These are phyloP conservation scores for Coluber constrictor DNA, from an alignment of 2,797 vertebrate species.

Conservation along the genomic window DNA sequence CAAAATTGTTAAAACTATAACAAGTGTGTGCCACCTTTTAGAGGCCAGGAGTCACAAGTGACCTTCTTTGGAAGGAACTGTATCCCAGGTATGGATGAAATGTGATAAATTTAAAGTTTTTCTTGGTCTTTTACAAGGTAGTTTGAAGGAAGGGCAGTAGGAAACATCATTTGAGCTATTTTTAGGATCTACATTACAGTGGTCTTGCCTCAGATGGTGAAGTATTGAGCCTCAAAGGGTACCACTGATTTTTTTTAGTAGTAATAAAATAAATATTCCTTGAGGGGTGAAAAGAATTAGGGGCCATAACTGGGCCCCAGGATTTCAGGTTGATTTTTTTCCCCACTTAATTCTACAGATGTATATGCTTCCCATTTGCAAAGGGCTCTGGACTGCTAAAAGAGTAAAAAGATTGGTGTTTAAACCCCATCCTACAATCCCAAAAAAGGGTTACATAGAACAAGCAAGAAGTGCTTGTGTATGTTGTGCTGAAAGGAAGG, in stretches of 20 bases:
- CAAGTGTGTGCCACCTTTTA: background rate
- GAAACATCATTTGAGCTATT: background rate
- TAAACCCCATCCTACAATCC: background rate
- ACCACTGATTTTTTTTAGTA: background rate
- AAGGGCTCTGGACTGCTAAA: background rate
- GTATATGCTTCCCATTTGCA: background rate
- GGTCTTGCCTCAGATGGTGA: background rate
- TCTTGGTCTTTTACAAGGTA: background rate
- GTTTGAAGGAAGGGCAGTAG: background rate
- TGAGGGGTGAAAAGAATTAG: background rate
- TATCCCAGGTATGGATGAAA: background rate
- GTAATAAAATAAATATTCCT: background rate
- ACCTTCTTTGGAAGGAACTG: background rate
- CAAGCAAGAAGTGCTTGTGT: background rate
- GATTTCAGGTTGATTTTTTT: background rate
- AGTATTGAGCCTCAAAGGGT: background rate
- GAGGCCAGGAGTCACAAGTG: background rate
- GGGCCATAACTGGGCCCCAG: background rate
- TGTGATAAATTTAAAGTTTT: background rate
- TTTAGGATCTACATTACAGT: background rate
- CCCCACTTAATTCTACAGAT: background rate
- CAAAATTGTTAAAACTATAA: background rate
- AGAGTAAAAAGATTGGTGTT: background rate
- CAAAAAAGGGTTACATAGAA: background rate
- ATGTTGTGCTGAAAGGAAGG: background rate